phyloP scores from a whole-genome alignment of 2,888 invertebrate genomes.

The Apotomis betuletana region DNA sequence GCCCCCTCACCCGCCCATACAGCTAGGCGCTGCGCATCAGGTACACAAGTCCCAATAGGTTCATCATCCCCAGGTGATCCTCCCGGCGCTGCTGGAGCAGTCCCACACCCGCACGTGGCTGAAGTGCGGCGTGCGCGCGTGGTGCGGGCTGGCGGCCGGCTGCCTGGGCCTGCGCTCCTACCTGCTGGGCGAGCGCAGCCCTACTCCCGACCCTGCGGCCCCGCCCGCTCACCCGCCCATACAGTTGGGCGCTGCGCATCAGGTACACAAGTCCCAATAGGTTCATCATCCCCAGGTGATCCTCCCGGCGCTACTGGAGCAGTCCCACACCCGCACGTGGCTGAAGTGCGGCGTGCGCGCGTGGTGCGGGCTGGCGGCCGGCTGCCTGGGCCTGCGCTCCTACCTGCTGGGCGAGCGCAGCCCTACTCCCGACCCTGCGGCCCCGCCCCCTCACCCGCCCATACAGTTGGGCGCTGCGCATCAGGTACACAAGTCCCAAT shows the following conservation, averaged over 20 bases:
- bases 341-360: slow-evolving; percentile 93
- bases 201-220: slow-evolving; percentile 55
- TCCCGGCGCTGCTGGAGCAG: slow-evolving; percentile 98
- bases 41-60: slow-evolving; percentile 51
- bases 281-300: too few species aligned
- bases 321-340: slow-evolving; percentile 97
- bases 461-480: slow-evolving; percentile 61
- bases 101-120: slow-evolving; percentile 97
- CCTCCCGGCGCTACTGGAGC: slow-evolving; percentile 58
- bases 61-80: slow-evolving; percentile 86
- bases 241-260: slow-evolving; percentile 60
- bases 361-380: slow-evolving; percentile 94
- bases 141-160: slow-evolving; percentile 94
- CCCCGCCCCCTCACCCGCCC: slow-evolving; percentile 53
- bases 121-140: slow-evolving; percentile 92
- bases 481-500: slow-evolving; percentile 59
- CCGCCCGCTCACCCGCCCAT: slow-evolving; percentile 56
- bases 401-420: slow-evolving; percentile 91
- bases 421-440: slow-evolving; percentile 56
- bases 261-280: slow-evolving; percentile 56
- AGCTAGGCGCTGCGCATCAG: slow-evolving; percentile 62
- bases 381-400: slow-evolving; percentile 93
- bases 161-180: slow-evolving; percentile 94
- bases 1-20: slow-evolving; percentile 58
- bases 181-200: slow-evolving; percentile 88